Evolutionary conservation across 2,888 invertebrate species (phyloP).

Genomic region (Acleris literana): DNA sequence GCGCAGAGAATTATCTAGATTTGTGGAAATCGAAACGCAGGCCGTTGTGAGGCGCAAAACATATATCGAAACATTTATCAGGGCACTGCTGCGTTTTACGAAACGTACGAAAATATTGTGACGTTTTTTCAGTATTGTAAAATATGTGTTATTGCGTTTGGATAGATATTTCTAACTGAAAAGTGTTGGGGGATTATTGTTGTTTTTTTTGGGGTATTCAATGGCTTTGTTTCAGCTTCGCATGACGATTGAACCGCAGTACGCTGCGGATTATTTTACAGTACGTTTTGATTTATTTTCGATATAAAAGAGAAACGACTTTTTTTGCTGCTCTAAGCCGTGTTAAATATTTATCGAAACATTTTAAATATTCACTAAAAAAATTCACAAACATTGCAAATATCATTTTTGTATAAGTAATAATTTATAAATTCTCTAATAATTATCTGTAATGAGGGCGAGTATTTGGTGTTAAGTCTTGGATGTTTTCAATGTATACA

Average conservation of each 20-base stretch:
- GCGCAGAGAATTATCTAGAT: conserved; percentile 42
- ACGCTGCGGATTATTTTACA: background rate
- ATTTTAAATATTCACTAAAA: too few species aligned
- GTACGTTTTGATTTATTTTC: background rate
- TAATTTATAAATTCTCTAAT: too few species aligned
- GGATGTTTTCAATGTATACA: too few species aligned
- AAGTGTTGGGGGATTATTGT: conserved; percentile 23
- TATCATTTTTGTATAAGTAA: too few species aligned
- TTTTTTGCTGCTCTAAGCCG: too few species aligned
- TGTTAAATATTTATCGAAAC: too few species aligned
- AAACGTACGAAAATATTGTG: conserved; percentile 33
- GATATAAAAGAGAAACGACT: too few species aligned
- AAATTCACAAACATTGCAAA: too few species aligned
- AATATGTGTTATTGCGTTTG: conserved; percentile 29
- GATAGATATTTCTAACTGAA: conserved; percentile 19
- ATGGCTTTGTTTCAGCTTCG: background rate
- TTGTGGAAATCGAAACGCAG: conserved; percentile 33
- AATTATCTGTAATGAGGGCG: too few species aligned
- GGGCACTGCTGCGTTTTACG: conserved; percentile 31
- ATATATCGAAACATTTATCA: conserved; percentile 43
- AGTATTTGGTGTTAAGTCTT: too few species aligned
- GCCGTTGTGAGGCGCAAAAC: conserved; percentile 46
- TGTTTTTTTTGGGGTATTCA: conserved; percentile 19
- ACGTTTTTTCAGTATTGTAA: conserved; percentile 17
- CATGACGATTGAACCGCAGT: conserved; percentile 4